Conservation (phyloP, 2,797 vertebrate genomes). For the Poecilia wingei region DNA sequence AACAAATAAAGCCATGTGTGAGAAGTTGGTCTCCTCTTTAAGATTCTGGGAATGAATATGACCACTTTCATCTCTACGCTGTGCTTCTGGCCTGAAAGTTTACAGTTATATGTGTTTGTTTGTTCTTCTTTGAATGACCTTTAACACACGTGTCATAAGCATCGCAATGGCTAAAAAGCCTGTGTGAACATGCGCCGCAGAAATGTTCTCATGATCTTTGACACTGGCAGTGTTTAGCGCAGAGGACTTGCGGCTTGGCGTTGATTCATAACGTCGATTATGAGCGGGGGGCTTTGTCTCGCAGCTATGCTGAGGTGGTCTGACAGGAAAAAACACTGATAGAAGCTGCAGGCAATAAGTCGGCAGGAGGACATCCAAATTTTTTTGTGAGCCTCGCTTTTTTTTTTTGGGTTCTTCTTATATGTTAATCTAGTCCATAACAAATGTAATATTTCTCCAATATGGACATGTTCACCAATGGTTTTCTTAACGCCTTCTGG, state of each 20-base stretch:
- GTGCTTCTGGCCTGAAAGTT: background rate
- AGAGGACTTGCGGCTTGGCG: conserved; percentile 39
- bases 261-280: conserved; percentile 46
- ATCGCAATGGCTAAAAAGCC: background rate
- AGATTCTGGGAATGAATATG: background rate
- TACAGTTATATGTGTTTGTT: conserved; percentile 5
- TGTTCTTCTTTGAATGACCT: conserved; percentile 7
- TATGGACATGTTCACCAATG: conserved; percentile 42
- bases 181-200: conserved; percentile 25
- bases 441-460: conserved; percentile 52
- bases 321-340: conserved; percentile 68
- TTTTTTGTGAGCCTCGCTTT: background rate
- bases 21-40: background rate
- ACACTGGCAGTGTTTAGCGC: conserved; percentile 56
- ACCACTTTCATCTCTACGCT: background rate
- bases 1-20: background rate
- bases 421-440: conserved; percentile 8
- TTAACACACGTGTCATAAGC: background rate
- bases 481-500: conserved; percentile 70
- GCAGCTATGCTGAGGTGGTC: conserved; percentile 16
- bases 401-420: background rate
- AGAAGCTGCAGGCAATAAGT: conserved; percentile 28
- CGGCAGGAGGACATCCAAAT: conserved; percentile 25
- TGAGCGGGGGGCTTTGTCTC: conserved; percentile 41
- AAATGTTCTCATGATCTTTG: conserved; percentile 73